Base-by-base conservation (phyloP, 2,888 invertebrate species). In the Drosophila dives region DNA sequence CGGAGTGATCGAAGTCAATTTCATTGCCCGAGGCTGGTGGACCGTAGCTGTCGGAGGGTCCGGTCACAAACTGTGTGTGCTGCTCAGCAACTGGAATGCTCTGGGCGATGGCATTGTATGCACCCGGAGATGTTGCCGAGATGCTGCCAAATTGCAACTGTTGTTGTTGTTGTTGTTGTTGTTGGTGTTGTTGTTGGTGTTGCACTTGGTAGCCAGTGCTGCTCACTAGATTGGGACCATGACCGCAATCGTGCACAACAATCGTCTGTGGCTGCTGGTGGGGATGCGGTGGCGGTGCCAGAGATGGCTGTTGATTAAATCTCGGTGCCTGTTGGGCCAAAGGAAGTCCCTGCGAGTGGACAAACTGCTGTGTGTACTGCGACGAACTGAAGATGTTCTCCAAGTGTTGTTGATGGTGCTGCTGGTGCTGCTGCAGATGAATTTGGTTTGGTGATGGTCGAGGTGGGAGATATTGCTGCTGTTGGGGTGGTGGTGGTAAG, bases 161-260 rank as follows among this genome's bases (percentile, higher is more conserved):
- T 3, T 56, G 32, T 15, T 42, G 42, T 0, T 55, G 12, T 11
- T 55, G 55, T 0, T 78, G 67, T 5, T 64, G 61, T 1, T 84
- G 81, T 2, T 83, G 70, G 0, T 85, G 80, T 8, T 83, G 60
- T 12, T 76, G 73, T 11, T 64, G 62, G 0, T 85, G 80, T 12
- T 84, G 79, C 11, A 91, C 79, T 48, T 83, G 86, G 48, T 82
- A 90, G 50, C 89, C 88, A 33, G 50, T 60, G 64, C 83, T 90
- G 60, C 89, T 90, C 48, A 92, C 84, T 40, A 92, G 75, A 70
- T 92, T 93, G 15, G 93, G 92, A 11, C 93, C 93, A 59, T 93
- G 92, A 0, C 92, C 92, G 55, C 93, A 93, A 50, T 93, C 90
- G 63, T 92, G 92, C 5, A 90, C 85, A 38, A 90, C 83, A 17